A percentile compares a stretch with the other conserved stretches of the same genome.
phyloP scores from a whole-genome alignment of 2,888 invertebrate genomes.

The Keiferia lycopersicella region DNA sequence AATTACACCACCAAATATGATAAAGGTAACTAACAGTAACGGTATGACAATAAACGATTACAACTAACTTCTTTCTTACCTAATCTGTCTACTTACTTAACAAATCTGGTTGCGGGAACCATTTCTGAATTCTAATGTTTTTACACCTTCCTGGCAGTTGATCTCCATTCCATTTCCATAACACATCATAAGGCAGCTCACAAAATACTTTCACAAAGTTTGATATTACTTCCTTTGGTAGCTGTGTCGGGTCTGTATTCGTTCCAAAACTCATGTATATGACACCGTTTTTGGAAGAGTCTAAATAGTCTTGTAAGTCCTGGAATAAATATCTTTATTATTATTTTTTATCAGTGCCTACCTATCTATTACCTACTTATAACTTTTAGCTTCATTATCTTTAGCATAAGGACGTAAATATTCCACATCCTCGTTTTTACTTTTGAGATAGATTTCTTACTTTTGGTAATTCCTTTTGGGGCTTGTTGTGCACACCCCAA shows the following conservation, averaged over 20 bases:
- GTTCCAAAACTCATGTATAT: constrained; percentile 60
- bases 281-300: constrained; percentile 51
- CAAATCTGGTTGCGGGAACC: too few relatives aligned
- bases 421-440: too few relatives aligned
- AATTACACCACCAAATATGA: too few relatives aligned
- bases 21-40: too few relatives aligned
- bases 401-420: too few relatives aligned
- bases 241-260: constrained; percentile 47
- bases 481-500: constrained; percentile 60
- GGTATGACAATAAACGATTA: too few relatives aligned
- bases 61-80: too few relatives aligned
- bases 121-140: constrained; percentile 56
- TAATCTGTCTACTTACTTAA: too few relatives aligned
- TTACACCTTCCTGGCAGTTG: constrained; percentile 43
- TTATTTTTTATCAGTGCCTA: too few relatives aligned
- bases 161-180: constrained; percentile 59
- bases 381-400: too few relatives aligned
- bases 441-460: constrained; percentile 44
- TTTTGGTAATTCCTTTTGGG: constrained; percentile 52
- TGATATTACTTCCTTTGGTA: constrained; percentile 46
- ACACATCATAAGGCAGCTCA: constrained; percentile 51
- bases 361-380: too few relatives aligned
- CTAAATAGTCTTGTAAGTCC: constrained; percentile 52
- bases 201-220: constrained; percentile 50
- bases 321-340: constrained; percentile 28